Percentiles rank a stretch among this genome's conserved stretches.
phyloP scores from a whole-genome alignment of 2,888 invertebrate genomes.

The Ophion ventricosus region DNA sequence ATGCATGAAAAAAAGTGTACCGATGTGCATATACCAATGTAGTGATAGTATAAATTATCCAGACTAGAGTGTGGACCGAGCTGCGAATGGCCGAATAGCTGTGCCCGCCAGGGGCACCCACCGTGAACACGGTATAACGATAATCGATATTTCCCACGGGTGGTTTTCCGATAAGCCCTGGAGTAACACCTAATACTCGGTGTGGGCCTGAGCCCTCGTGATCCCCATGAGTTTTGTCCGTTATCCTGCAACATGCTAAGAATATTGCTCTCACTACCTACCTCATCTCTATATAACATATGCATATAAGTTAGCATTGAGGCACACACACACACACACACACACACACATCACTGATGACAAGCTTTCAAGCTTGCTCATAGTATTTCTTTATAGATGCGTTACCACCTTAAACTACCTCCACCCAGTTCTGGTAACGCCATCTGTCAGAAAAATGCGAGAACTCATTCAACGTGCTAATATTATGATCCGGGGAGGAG shows the following conservation, averaged over 20 bases:
- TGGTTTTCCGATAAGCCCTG: conserved; percentile 66
- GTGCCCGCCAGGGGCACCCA: conserved; percentile 46
- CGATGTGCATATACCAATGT: conserved; percentile 27
- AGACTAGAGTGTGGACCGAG: conserved; percentile 42
- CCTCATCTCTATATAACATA: conserved; percentile 39
- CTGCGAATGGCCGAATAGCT: conserved; percentile 54
- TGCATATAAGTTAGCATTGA: too few species aligned
- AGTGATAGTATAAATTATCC: conserved; percentile 48
- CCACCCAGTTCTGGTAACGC: too few species aligned
- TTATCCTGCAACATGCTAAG: conserved; percentile 55
- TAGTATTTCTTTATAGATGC: too few species aligned
- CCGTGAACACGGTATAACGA: conserved; percentile 54
- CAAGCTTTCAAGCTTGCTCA: too few species aligned
- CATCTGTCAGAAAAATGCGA: too few species aligned
- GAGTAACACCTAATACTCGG: conserved; percentile 62
- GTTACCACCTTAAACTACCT: too few species aligned
- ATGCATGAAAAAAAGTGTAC: conserved; percentile 46
- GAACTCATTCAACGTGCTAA: too few species aligned
- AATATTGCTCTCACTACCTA: conserved; percentile 45
- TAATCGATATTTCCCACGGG: conserved; percentile 67
- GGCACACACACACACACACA: too few species aligned
- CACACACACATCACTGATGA: too few species aligned
- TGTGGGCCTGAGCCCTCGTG: conserved; percentile 40
- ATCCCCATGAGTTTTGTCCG: conserved; percentile 58
- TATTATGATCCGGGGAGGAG: too few species aligned